Conservation (phyloP, 2,113 vertebrate genomes). For the Grus americana region DNA sequence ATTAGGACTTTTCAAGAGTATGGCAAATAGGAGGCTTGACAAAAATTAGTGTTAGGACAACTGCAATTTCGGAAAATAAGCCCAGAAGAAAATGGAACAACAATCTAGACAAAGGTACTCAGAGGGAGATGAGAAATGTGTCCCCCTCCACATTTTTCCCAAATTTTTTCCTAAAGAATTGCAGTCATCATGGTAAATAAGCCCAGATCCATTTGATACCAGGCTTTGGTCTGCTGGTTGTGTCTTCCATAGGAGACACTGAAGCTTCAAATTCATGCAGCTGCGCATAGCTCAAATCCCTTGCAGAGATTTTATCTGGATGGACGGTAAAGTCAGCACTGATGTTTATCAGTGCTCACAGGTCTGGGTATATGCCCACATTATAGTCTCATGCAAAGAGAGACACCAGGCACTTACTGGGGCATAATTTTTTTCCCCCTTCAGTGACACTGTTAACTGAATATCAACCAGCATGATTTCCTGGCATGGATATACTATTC, state of each 20-base stretch:
- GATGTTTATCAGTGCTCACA: fast-evolving
- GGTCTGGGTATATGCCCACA: background rate
- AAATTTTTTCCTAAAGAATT: background rate
- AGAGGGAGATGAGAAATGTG: background rate
- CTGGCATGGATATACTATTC: background rate
- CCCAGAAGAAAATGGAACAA: background rate
- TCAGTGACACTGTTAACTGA: background rate
- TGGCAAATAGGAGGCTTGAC: background rate
- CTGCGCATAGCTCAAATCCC: background rate
- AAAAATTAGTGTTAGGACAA: background rate
- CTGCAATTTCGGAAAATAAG: background rate
- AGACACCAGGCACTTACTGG: background rate
- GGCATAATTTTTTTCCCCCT: background rate
- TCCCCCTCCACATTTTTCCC: background rate
- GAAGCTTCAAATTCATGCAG: background rate
- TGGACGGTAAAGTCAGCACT: background rate
- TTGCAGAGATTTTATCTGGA: background rate
- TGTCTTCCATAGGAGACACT: background rate
- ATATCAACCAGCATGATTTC: background rate
- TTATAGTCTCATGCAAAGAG: background rate
- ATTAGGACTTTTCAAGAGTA: background rate
- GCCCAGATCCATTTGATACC: background rate
- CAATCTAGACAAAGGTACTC: background rate
- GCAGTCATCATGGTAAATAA: background rate
- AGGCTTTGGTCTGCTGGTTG: background rate